These are phyloP conservation scores for Acronicta alni DNA, from an alignment of 2,888 invertebrate genomes.

Conservation along the genomic window DNA sequence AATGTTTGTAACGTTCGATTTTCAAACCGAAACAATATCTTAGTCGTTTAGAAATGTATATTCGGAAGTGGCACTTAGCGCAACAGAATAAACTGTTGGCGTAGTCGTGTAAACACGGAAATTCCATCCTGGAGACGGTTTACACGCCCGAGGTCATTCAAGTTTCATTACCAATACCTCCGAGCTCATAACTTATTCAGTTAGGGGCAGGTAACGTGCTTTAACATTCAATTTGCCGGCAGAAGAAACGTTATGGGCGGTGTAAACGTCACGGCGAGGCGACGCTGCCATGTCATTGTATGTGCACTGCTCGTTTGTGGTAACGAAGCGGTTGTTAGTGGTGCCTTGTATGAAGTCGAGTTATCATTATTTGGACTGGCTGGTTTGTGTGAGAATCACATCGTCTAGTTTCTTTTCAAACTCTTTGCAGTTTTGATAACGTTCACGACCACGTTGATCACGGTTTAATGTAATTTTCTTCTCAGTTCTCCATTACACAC, in stretches of 20 bases:
- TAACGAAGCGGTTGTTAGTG: slow-evolving; percentile 21
- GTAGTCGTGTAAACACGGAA: slow-evolving; percentile 76
- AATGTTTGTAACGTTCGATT: slow-evolving; percentile 38
- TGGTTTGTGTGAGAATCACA: no score
- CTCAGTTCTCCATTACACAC: no score
- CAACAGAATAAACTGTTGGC: slow-evolving; percentile 68
- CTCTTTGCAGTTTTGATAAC: no score
- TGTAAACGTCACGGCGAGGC: slow-evolving; percentile 59
- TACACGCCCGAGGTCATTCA: slow-evolving; percentile 82
- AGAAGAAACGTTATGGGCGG: slow-evolving; percentile 76
- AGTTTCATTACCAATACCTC: slow-evolving; percentile 87
- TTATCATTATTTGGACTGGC: neutral
- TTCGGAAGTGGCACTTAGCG: slow-evolving; percentile 70
- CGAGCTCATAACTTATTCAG: slow-evolving; percentile 86
- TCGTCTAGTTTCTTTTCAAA: no score
- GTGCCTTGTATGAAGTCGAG: slow-evolving; percentile 5
- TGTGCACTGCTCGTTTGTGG: slow-evolving; percentile 24
- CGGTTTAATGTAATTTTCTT: no score
- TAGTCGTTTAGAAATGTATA: slow-evolving; percentile 52
- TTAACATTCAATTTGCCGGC: slow-evolving; percentile 86
- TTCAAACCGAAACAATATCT: slow-evolving; percentile 58
- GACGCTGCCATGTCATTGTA: slow-evolving; percentile 47
- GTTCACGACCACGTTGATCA: no score
- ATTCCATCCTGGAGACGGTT: slow-evolving; percentile 76
- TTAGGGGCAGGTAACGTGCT: slow-evolving; percentile 84